Evolutionary conservation across 2,113 vertebrate species (phyloP).

Genomic region (Trichomycterus rosablanca): DNA sequence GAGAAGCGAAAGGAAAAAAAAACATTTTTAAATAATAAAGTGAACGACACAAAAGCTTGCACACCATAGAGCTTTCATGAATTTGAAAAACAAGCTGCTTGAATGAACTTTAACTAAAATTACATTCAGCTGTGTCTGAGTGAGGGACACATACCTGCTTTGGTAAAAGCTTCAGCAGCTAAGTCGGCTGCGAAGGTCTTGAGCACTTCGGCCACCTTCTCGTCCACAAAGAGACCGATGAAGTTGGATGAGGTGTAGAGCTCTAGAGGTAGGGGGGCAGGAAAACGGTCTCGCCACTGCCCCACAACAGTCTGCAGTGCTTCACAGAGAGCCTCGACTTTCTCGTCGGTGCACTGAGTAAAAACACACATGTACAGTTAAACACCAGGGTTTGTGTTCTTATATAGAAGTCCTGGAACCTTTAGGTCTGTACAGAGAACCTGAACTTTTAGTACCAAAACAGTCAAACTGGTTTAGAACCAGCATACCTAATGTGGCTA

Average conservation of each 20-base stretch:
- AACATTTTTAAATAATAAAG: too few species aligned
- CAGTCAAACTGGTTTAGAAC: too few species aligned
- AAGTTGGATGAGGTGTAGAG: constrained; percentile 94
- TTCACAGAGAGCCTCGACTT: constrained; percentile 84
- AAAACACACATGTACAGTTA: constrained; percentile 13
- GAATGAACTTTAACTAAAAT: neutral
- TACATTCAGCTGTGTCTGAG: neutral
- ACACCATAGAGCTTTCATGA: too few species aligned
- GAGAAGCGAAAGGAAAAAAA: neutral
- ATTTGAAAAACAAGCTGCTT: neutral
- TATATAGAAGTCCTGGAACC: too few species aligned
- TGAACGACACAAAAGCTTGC: too few species aligned
- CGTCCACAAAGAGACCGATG: constrained; percentile 95
- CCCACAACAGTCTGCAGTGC: constrained; percentile 81
- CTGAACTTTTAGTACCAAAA: too few species aligned
- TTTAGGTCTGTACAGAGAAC: too few species aligned
- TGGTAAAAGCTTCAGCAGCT: constrained; percentile 78
- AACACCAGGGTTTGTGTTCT: too few species aligned
- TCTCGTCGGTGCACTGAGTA: constrained; percentile 86
- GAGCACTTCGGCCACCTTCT: constrained; percentile 87
- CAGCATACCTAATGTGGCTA: too few species aligned
- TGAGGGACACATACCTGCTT: constrained; percentile 68
- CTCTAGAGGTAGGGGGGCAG: constrained; percentile 84
- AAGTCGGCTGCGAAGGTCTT: constrained; percentile 93
- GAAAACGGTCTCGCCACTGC: constrained; percentile 86